Base-by-base conservation (phyloP, 2,113 vertebrate species). In the Mugil cephalus region DNA sequence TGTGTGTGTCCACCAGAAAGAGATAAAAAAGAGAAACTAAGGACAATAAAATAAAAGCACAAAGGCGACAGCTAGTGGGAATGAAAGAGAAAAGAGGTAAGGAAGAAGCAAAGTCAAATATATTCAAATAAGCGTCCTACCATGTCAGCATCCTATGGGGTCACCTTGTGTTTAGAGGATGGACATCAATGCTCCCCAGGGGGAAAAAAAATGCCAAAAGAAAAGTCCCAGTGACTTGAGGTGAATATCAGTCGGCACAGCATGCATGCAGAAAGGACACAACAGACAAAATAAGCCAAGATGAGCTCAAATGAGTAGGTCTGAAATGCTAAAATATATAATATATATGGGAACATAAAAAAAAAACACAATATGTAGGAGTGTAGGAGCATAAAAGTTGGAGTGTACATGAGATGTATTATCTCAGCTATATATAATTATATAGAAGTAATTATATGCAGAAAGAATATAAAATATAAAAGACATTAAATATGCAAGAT, bases 151-250 rank as follows among this genome's bases (percentile, higher is more conserved):
- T 69, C n/a, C 11, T n/a, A 24, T 39, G 45, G 36, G 74, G 59
- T 80, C 74, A 81, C 77, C 52, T 85, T 82, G 64, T 73, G 53
- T 51, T 53, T 14, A 55, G 54, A 18, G 40, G 35, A 42, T 17
- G 8, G 73, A 56, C 50, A 11, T 47, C 63, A 51, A 47, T 62
- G 51, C 36, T 74, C 64, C 74, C 73, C 50, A 36, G 47, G 46
- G 77, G 63, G 65, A 79, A 18, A 4, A 56, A 10, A n/a, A 46
- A 11, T 61, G 50, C 17, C n/a, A 47, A 58, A 19, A 64, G 38
- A 7, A 48, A 60, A 60, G 1, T 50, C 46, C 61, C n/a, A 38
- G 17, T 74, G 70, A 63, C 58, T 53, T 74, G 21, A 72, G 59
- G 58, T 43, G 17, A 78, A 50, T 36, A 39, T 71, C 48, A 55